Evolutionary conservation across 2,113 vertebrate genomes (phyloP).

Genomic region (Saiga tatarica): DNA sequence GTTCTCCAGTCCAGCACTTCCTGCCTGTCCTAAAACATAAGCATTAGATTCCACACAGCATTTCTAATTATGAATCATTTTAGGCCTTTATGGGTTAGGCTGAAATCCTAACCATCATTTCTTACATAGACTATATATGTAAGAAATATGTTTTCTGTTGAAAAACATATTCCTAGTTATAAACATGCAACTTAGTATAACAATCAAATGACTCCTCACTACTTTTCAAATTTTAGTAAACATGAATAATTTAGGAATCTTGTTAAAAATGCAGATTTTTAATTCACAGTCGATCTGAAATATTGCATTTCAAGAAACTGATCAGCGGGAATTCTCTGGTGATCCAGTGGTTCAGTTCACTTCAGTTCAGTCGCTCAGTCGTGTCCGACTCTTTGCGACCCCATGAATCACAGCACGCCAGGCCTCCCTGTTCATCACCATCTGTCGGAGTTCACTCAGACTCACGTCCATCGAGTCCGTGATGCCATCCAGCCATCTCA

Average conservation of each 20-base stretch:
- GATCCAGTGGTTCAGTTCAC: background rate
- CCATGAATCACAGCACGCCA: too few species aligned
- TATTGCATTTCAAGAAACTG: background rate
- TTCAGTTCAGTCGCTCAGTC: too few species aligned
- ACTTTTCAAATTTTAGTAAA: constrained; percentile 25
- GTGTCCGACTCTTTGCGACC: too few species aligned
- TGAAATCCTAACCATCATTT: background rate
- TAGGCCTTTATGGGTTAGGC: background rate
- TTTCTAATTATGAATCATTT: constrained; percentile 5
- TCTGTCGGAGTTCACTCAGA: too few species aligned
- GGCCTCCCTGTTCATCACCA: too few species aligned
- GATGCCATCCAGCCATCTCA: too few species aligned
- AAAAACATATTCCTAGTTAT: background rate
- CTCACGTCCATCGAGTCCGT: too few species aligned
- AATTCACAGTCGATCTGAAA: background rate
- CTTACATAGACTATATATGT: background rate
- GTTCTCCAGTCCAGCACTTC: background rate
- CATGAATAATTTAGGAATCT: background rate
- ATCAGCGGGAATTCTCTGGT: background rate
- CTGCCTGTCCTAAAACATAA: background rate
- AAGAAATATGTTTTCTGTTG: background rate
- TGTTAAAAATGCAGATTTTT: background rate
- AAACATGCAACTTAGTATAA: constrained; percentile 28
- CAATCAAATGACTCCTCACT: constrained; percentile 15
- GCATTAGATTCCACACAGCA: background rate